Evolutionary conservation across 2,797 vertebrate species (phyloP).

Genomic region (Girardinus metallicus): DNA sequence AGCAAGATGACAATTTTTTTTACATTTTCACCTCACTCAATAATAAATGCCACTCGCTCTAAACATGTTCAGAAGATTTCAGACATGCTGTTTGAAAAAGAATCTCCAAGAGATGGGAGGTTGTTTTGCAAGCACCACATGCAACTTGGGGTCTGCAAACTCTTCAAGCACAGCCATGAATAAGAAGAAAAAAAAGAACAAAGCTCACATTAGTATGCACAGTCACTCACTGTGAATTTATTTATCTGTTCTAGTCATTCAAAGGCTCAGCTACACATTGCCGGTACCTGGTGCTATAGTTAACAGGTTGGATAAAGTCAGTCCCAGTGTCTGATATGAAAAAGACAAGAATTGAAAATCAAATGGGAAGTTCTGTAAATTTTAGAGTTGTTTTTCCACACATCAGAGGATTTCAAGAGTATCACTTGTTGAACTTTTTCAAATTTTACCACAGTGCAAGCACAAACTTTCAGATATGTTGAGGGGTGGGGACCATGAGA

Average conservation of each 20-base stretch:
- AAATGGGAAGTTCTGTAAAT: not conserved
- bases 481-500: not conserved
- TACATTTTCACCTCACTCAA: not conserved
- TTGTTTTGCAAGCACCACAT: constrained; percentile 1
- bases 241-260: not conserved
- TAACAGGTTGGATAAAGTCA: not conserved
- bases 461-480: not conserved
- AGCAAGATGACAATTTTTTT: not conserved
- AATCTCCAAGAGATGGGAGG: not conserved
- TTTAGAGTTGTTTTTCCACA: not conserved
- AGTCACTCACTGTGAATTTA: not conserved
- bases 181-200: not conserved
- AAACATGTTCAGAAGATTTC: not conserved
- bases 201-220: not conserved
- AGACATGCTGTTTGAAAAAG: not conserved
- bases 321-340: not conserved
- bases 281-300: not conserved
- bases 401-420: not conserved
- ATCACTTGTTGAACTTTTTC: not conserved
- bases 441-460: not conserved
- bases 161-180: constrained; percentile 4
- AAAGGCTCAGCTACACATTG: not conserved
- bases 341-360: not conserved
- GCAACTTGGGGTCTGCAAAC: constrained; percentile 3
- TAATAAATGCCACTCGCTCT: not conserved